Percentiles rank a stretch among this genome's conserved stretches.
Evolutionary conservation across 2,888 invertebrate genomes (phyloP).

Genomic region (Neria commutata): DNA sequence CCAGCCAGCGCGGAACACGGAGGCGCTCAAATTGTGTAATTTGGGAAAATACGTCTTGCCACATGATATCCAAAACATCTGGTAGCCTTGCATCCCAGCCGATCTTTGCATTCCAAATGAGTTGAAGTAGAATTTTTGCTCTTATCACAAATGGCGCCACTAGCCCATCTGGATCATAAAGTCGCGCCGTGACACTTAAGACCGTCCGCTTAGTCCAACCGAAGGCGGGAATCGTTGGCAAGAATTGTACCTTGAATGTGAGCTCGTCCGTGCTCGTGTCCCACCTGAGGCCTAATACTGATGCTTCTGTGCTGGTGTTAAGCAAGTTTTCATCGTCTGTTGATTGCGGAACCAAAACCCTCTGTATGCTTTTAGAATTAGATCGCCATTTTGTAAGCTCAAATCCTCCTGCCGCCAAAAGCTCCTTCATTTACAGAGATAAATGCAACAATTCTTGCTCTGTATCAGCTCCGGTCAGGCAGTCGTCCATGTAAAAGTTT

Average conservation of each 20-base stretch:
- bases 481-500: conserved; percentile 16
- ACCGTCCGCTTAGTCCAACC: conserved; percentile 16
- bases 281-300: conserved; percentile 4
- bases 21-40: conserved; percentile 7
- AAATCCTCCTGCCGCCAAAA: conserved; percentile 9
- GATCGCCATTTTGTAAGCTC: conserved; percentile 10
- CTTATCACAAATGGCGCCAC: conserved; percentile 15
- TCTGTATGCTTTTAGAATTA: neutral
- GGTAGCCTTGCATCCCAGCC: neutral
- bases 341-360: neutral
- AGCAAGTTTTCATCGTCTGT: neutral
- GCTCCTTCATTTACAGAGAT: neutral
- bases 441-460: conserved; percentile 3
- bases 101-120: conserved; percentile 16
- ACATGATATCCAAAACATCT: neutral
- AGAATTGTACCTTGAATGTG: conserved; percentile 1
- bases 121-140: conserved; percentile 23
- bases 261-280: neutral
- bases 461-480: conserved; percentile 12
- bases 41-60: conserved; percentile 5
- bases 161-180: conserved; percentile 21
- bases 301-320: neutral
- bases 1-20: conserved; percentile 24
- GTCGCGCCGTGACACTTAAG: conserved; percentile 18
- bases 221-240: neutral